Evolutionary conservation across 2,888 invertebrate species (phyloP), one percentile per base, ranked within the genome.

Genomic region (Chirona hameri): DNA sequence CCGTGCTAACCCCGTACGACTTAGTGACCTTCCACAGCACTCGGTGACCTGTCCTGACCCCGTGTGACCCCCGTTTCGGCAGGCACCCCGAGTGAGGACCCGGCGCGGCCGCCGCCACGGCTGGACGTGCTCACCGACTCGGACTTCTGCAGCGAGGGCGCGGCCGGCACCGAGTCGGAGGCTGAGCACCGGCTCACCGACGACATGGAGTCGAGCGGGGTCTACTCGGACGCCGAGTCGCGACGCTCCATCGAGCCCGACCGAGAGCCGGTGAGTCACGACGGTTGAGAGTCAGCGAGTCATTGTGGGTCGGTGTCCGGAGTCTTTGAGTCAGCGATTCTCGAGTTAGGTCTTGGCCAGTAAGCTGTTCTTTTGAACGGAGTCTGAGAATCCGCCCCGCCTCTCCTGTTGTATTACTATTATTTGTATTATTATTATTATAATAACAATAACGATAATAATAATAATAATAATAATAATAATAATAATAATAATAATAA

Each of bases 161-260:
- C 85, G 1, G 85, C 86, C 14, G 83, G 84, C 83, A 84, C 84
- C 27, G 95, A 95, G 89, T 95, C 95, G 86, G 96, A 95, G 88
- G 95, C 95, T 1, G 95, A 96, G 88, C 93, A 94, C 87, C 86
- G 93, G 93, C 83, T 82, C 39, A 55, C 80, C 18, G 57, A 57
- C 81, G 95, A 95, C 86, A 95, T 95, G 95, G 95, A 95, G 87
- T 95, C 95, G 0, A 95, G 95, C 87, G 95, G 95, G 0, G 93
- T 95, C 81, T 95, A 95, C 87, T 95, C 95, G 0, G 95, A 95
- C 87, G 92, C 84, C 84, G 31, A 80, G 52, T 84, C 84, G 0
- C 84, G 84, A 24, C 83, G 84, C 29, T 85, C 85, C 18, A 81
- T 81, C 21, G 83, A 83, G 82, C 83, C 84, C 21, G 84, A 83